Base-by-base conservation (phyloP, 2,113 vertebrate species). In the Peromyscus leucopus region DNA sequence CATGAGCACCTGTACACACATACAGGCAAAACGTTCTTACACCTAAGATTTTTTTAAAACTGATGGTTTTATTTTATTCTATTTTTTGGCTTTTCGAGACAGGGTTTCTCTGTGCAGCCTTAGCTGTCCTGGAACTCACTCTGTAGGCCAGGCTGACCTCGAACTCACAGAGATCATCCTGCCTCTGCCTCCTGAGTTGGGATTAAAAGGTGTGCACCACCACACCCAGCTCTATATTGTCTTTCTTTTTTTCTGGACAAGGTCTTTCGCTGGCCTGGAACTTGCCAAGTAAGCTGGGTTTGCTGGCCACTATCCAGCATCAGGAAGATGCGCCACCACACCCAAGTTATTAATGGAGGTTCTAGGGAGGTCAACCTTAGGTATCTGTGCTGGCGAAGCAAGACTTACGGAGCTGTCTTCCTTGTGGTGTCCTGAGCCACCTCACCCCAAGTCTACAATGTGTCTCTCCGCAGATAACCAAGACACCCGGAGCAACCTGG, bases 401-500 rank as follows among this genome's bases (percentile, higher is more conserved):
- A 87, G 84, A 19, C 16, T 13, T 87, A 31, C 11, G 11, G 28
- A 87, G 8, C 17, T 87, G 5, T 69, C 42, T 48, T 46, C 16
- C 78, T 17, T 91, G 46, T 57, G n/a, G 16, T 57, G 48, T 75
- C 86, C 83, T n/a, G 11, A 92, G 24, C 22, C 0, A 0, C 26
- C 11, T 88, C 21, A 39, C 67, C 28, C 71, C 74, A 48, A 82
- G 46, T 72, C 80, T 65, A 51, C 11, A 36, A 28, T 96, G 5
- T 98, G 17, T 95, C 98, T 95, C 92, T 1, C 96, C 33, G 55
- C 98, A 99, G 99, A 99, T 98, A 99, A 99, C 93, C 99, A 99
- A 91, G 99, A 99, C 96, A 99, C 99, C 48, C 98, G 99, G 57
- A 99, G 98, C 98, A 99, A 99, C 98, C 98, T 99, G 46, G 99